Base-by-base conservation (phyloP, 2,888 invertebrate species). In the Heliconius sara region DNA sequence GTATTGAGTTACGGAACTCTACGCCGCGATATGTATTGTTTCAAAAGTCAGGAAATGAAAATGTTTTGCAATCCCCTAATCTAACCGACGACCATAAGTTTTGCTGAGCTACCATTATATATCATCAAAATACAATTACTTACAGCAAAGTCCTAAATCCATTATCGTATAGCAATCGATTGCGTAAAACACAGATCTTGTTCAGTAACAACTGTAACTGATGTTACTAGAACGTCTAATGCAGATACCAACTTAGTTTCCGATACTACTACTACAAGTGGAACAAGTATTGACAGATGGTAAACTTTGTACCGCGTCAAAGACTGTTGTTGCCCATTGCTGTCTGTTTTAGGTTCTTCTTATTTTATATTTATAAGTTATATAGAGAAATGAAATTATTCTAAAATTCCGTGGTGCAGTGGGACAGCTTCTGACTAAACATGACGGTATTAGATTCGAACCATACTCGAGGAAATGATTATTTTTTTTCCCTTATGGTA, bases 221-320 rank as follows among this genome's bases (percentile, higher is more conserved):
- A 70, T 70, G 70, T 70, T 43, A 16, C 43, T 70, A 22, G 70
- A 7, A 72, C 72, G 73, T 73, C 73, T 30, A 73, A 73, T 73
- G 73, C 60, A 60, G 60, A 34, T 34, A n/a, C 73, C n/a, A 73
- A 73, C 73, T 60, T 60, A 57, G 73, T 73, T 73, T 60, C 30
- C 60, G 60, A 73, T 73, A 39, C 57, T 34, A 73, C 30, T 68
- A 39, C n/a, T n/a, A 22, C 19, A 66, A 30, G 60, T 25, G 63
- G n/a, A 67, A 72, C 72, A 30, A 72, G 60, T 72, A 57, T 39
- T 73, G 73, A 73, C 34, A 73, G 60, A 73, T 60, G 73, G n/a
- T 73, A 39, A 39, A 73, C 60, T 57, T 72, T 34, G 60, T 57
- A 60, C n/a, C 34, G 60, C 12, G 13, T 73, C 60, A 34, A 34